Evolutionary conservation across 2,797 vertebrate genomes (phyloP).

Genomic region (Catamblyrhynchus diadema): DNA sequence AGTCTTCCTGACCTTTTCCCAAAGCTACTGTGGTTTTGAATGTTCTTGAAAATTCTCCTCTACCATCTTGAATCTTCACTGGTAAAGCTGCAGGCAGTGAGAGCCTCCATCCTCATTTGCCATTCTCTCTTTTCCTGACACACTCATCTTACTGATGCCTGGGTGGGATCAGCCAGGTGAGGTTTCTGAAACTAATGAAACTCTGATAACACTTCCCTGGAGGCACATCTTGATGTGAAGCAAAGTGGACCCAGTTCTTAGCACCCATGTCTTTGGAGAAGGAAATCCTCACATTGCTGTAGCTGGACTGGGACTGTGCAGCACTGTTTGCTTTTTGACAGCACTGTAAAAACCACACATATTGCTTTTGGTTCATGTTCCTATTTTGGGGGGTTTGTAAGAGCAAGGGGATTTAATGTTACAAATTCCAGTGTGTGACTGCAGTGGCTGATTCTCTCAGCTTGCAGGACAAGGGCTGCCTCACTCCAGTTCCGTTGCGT

Average conservation of each 20-base stretch:
- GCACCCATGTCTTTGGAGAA: neutral
- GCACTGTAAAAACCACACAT: neutral
- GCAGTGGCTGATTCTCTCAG: neutral
- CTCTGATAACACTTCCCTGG: neutral
- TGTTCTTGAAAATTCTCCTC: neutral
- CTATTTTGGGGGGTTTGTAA: neutral
- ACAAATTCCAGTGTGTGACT: neutral
- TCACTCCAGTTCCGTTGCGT: neutral
- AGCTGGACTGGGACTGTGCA: fast-evolving
- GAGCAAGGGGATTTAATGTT: neutral
- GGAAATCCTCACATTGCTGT: neutral
- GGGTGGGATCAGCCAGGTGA: neutral
- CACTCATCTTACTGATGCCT: neutral
- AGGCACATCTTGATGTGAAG: neutral
- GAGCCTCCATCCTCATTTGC: neutral
- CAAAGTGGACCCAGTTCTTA: neutral
- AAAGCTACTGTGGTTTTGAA: neutral
- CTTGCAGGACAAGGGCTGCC: neutral
- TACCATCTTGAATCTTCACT: neutral
- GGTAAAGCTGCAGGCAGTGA: neutral
- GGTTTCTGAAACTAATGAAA: neutral
- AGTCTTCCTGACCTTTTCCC: neutral
- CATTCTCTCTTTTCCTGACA: neutral
- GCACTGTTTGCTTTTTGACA: neutral
- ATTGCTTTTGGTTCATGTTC: neutral